These are phyloP conservation scores for Heliothis peltigera DNA, from an alignment of 2,888 invertebrate genomes.

Conservation along the genomic window DNA sequence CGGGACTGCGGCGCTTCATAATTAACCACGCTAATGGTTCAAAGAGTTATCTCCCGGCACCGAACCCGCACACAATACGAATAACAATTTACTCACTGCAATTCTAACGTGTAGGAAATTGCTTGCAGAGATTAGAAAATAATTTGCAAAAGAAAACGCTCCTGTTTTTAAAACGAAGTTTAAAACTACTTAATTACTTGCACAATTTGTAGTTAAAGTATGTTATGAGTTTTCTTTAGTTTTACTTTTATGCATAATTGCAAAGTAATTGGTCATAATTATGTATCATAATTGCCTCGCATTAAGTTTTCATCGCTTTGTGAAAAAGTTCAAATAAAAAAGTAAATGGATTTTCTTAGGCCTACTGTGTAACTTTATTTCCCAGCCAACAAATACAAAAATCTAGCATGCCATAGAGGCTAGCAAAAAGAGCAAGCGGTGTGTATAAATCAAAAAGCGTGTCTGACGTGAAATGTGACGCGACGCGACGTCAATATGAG, in stretches of 20 bases:
- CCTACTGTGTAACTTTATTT: not conserved
- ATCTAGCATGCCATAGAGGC: conserved; percentile 22
- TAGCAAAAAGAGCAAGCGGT: conserved; percentile 35
- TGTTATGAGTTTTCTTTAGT: conserved; percentile 7
- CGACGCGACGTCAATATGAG: conserved; percentile 57
- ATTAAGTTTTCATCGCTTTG: too few species aligned
- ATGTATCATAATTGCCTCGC: too few species aligned
- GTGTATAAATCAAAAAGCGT: conserved; percentile 57
- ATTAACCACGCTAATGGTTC: conserved; percentile 73
- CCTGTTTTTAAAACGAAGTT: not conserved
- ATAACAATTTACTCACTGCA: conserved; percentile 51
- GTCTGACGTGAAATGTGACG: conserved; percentile 54
- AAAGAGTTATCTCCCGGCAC: conserved; percentile 63
- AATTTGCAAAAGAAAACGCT: conserved; percentile 8
- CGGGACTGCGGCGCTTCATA: conserved; percentile 68
- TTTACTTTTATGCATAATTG: not conserved
- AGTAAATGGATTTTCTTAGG: not conserved
- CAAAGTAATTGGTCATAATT: not conserved
- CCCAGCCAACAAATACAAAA: conserved; percentile 1
- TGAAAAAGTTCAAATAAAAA: too few species aligned
- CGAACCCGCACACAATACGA: conserved; percentile 52
- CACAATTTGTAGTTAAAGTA: conserved; percentile 10
- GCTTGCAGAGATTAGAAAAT: conserved; percentile 26
- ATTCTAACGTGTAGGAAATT: conserved; percentile 36
- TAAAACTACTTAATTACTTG: conserved; percentile 5